A percentile compares a stretch with the other conserved stretches of the same genome.
Conservation (phyloP, 2,113 vertebrate species). For the Sorex araneus region DNA sequence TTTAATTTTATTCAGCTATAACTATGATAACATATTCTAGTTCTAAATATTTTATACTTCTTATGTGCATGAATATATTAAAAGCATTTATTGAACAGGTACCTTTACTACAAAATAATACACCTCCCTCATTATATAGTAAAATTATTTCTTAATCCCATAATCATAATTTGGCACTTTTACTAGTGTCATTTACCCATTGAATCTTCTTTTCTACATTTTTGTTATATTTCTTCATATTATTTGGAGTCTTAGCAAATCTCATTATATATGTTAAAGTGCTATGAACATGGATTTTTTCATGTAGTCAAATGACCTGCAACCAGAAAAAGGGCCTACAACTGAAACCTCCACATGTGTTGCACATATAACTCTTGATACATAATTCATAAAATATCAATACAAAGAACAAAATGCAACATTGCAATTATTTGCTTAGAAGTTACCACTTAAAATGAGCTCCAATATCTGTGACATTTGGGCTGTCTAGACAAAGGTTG, state of each 20-base stretch:
- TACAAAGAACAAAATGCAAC: conserved; percentile 73
- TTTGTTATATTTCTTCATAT: neutral
- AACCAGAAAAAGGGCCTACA: neutral
- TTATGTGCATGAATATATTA: neutral
- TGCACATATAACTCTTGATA: conserved; percentile 36
- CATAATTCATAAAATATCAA: conserved; percentile 74
- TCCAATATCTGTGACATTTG: conserved; percentile 85
- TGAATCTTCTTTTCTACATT: neutral
- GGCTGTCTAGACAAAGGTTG: conserved; percentile 86
- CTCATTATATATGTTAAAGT: neutral
- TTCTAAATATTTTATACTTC: conserved; percentile 24
- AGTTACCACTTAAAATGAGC: conserved; percentile 85
- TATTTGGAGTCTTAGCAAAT: neutral
- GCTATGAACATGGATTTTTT: neutral
- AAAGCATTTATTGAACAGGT: conserved; percentile 16
- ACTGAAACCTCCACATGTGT: neutral
- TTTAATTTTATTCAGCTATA: conserved; percentile 10
- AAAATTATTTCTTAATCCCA: neutral
- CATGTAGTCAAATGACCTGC: conserved; percentile 13
- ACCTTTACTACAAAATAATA: conserved; percentile 2
- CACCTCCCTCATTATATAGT: neutral
- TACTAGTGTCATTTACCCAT: neutral
- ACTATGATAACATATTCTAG: neutral
- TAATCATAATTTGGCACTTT: neutral
- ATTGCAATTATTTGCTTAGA: conserved; percentile 80